Evolutionary conservation across 92 coral and sea anemone genomes (phyloP), one percentile per base, ranked within the genome.

Genomic region (Porites cylindrica): DNA sequence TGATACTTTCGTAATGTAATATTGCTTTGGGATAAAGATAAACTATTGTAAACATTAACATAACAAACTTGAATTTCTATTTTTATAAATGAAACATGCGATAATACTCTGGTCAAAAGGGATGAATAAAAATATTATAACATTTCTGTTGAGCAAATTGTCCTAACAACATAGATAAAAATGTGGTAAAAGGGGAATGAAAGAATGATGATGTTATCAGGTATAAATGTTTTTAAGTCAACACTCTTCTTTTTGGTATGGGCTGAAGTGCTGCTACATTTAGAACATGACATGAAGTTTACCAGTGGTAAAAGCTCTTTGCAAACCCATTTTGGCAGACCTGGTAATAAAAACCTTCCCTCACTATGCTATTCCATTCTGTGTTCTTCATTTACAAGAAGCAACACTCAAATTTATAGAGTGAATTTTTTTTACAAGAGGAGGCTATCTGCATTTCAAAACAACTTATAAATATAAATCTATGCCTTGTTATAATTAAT

Each of bases 21-120:
- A 70, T 26, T 70, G 75, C 75, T 70, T 70, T 70, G 50, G 18
- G 10, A 70, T 70, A 24, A 70, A 52, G 19, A 70, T 24, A 23
- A 70, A 70, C 60, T 24, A 70, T 43, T 8, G 72, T 67, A 67
- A 21, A 70, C 75, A 70, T 70, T 32, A 70, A 70, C 75, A 70
- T 7, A 24, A 26, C 50, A 23, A 70, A 18, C 50, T 70, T 23
- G 4, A 70, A 70, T 70, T 70, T 23, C 60, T 10, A 13, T 56
- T 8, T 8, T 29, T 70, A 38, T 23, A 70, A 29, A 38, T 70
- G 50, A 70, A 67, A 38, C 75, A 70, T 70, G 51, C 75, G 24
- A 70, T 70, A 12, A 70, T 70, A 70, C 50, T 23, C 52, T 3
- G 38, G 75, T 70, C 20, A 70, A 70, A 52, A 70, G 75, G 75